These are phyloP conservation scores for Drosophila rellima DNA, from an alignment of 2,888 invertebrate species.

Conservation along the genomic window DNA sequence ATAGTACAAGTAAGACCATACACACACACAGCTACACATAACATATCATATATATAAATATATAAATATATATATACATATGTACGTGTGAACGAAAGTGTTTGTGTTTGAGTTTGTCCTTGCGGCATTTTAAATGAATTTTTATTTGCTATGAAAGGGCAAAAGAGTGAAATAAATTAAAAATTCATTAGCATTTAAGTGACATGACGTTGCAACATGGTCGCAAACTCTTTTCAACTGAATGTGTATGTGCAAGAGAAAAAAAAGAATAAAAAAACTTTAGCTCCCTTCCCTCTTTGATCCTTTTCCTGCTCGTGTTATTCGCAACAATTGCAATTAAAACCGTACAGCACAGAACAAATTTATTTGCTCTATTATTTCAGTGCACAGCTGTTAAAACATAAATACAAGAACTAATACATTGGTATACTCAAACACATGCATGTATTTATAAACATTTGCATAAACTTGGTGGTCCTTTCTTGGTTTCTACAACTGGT, in stretches of 20 bases:
- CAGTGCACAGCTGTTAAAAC: slow-evolving; percentile 7
- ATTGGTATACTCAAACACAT: background rate
- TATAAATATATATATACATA: background rate
- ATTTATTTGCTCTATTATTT: slow-evolving; percentile 27
- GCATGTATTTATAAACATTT: background rate
- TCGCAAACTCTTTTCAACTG: slow-evolving; percentile 18
- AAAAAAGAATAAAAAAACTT: background rate
- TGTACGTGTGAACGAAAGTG: slow-evolving; percentile 12
- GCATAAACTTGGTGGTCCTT: slow-evolving; percentile 2
- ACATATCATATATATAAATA: background rate
- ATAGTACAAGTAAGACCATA: slow-evolving; percentile 13
- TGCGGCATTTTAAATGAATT: slow-evolving; percentile 69
- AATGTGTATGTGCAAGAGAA: background rate
- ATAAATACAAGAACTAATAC: background rate
- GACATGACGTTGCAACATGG: slow-evolving; percentile 19
- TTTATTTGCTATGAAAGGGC: slow-evolving; percentile 44
- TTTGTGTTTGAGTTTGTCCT: slow-evolving; percentile 44
- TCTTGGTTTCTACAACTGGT: slow-evolving; percentile 8
- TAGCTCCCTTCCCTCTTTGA: background rate
- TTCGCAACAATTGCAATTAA: slow-evolving; percentile 50
- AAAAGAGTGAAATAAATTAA: slow-evolving; percentile 64
- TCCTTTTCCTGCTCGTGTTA: background rate
- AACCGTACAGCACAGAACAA: slow-evolving; percentile 20
- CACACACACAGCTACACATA: background rate
- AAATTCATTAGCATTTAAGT: slow-evolving; percentile 68